These are phyloP conservation scores for Allacma fusca DNA, from an alignment of 2,888 invertebrate species.

Conservation along the genomic window DNA sequence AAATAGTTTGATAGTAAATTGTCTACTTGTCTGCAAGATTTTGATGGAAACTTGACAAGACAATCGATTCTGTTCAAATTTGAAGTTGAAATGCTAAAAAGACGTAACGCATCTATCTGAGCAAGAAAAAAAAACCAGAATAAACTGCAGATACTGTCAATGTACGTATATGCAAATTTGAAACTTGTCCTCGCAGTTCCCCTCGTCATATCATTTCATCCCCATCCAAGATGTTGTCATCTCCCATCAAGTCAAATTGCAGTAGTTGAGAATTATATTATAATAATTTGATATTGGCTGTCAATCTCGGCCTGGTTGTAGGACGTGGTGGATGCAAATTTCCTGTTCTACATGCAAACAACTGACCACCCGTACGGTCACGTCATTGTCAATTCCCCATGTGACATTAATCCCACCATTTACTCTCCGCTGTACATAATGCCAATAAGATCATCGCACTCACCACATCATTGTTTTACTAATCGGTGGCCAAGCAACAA, in stretches of 20 bases:
- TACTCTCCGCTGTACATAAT: not conserved
- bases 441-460: not conserved
- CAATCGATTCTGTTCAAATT: not conserved
- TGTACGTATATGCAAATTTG: not conserved
- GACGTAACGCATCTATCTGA: no score
- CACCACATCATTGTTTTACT: not conserved
- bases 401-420: conserved; percentile 19
- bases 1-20: no score
- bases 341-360: conserved; percentile 2
- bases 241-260: conserved; percentile 1
- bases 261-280: conserved; percentile 11
- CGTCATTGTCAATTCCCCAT: conserved; percentile 17
- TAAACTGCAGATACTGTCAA: conserved; percentile 10
- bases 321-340: not conserved
- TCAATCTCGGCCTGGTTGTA: not conserved
- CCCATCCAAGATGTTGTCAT: not conserved
- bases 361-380: conserved; percentile 17
- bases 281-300: conserved; percentile 26
- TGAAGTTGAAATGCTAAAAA: not conserved
- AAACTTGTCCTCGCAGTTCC: conserved; percentile 14
- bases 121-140: not conserved
- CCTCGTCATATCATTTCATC: not conserved
- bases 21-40: no score
- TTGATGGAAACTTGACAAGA: conserved; percentile 1
- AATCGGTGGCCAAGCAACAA: no score